Base-by-base conservation (phyloP, 2,113 vertebrate species). In the Xenus cinereus region DNA sequence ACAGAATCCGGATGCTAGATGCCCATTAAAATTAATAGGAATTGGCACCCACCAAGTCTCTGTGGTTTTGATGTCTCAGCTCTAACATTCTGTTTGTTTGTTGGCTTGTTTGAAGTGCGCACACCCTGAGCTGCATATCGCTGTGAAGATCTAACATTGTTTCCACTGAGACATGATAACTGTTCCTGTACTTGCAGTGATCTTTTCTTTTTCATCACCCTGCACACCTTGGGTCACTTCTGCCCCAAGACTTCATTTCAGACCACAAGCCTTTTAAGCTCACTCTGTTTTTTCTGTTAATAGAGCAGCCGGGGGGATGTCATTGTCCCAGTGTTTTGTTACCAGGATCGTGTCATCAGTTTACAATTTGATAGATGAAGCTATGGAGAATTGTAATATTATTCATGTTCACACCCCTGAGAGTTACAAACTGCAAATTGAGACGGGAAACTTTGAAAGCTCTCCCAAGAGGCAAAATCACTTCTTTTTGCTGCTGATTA, bases 401-500 rank as follows among this genome's bases (percentile, higher is more conserved):
- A 69, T 64, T 85, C 73, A 93, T 72, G 77, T 77, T 73, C 79
- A 79, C 68, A 46, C 73, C 87, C 76, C 84, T 81, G 93, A 89
- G 97, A 96, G 72, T 46, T 51, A 62, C 62, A 81, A 96, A 94
- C 89, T 78, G 53, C 48, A 91, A 95, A 96, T 39, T 95, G 95
- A 87, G 93, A 94, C 72, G 22, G 78, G 86, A 96, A 96, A 80
- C 73, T 53, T 64, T 80, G 94, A 97, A 83, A 91, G 68, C 80
- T 95, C 76, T 91, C 91, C 96, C 93, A 43, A 35, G 91, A 97
- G 96, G 76, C 77, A 96, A 97, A 94, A 93, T 93, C 92, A 97
- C 86, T 97, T 93, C 62, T 94, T 95, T 97, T 94, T 95, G 93
- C 86, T 92, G 95, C 86, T 90, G 96, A 92, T 97, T 98, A 92